These are phyloP conservation scores for Colistium nudipinnis DNA, from an alignment of 2,113 vertebrate species.

Conservation along the genomic window DNA sequence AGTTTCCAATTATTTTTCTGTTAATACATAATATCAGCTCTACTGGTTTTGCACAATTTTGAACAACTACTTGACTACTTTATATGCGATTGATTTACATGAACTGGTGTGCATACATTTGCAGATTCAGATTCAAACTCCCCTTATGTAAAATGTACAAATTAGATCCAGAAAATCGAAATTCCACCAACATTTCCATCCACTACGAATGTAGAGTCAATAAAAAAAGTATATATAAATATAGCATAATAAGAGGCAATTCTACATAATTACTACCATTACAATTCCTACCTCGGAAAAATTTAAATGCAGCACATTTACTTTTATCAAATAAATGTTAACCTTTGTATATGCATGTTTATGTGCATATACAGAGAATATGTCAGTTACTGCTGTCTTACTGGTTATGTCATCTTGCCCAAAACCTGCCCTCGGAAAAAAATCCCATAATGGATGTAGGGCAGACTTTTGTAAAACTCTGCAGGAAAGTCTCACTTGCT, in stretches of 20 bases:
- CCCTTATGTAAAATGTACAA: no score
- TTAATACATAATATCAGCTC: neutral
- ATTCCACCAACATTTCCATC: neutral
- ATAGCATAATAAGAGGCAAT: neutral
- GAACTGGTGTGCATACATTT: neutral
- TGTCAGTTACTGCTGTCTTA: neutral
- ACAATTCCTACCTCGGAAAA: neutral
- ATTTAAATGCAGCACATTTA: neutral
- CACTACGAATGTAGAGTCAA: neutral
- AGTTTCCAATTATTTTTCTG: neutral
- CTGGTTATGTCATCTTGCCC: conserved; percentile 6
- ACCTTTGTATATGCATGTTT: neutral
- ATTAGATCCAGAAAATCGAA: neutral
- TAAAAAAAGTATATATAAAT: neutral
- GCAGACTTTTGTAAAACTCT: conserved; percentile 57
- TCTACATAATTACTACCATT: neutral
- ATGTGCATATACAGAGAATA: neutral
- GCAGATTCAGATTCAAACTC: neutral
- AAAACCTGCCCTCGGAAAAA: conserved; percentile 25
- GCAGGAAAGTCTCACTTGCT: conserved; percentile 64
- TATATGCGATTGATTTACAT: neutral
- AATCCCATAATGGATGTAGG: conserved; percentile 26
- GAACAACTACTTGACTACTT: neutral
- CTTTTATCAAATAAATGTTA: neutral
- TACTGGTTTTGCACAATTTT: neutral